Conservation (phyloP, 1,140 invertebrate genomes). For the Bombus fervidus region DNA sequence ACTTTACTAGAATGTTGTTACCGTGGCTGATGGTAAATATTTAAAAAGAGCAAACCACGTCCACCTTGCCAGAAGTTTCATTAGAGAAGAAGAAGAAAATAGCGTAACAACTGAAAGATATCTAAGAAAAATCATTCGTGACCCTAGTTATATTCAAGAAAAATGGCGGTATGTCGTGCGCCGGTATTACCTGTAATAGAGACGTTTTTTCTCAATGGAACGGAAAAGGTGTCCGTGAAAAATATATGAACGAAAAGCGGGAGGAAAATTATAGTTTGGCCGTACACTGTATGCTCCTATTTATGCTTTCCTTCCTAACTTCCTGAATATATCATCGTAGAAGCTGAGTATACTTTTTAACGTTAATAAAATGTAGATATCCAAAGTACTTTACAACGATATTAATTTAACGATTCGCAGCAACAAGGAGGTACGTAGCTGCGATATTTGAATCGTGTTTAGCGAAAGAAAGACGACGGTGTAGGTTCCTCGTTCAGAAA, state of each 20-base stretch:
- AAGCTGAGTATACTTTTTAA: not conserved
- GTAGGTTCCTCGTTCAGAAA: too few relatives aligned
- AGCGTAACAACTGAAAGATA: not conserved
- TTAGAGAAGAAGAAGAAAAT: not conserved
- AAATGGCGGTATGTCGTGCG: not conserved
- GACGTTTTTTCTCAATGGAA: constrained; percentile 10
- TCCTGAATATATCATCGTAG: not conserved
- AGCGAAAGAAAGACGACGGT: too few relatives aligned
- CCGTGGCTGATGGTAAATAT: not conserved
- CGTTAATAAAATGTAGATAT: not conserved
- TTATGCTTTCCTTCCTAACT: not conserved
- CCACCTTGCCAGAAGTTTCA: not conserved
- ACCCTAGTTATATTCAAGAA: not conserved
- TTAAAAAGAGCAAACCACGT: not conserved
- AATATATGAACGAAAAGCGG: not conserved
- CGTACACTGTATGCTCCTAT: not conserved
- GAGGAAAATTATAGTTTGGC: not conserved
- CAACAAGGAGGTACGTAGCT: too few relatives aligned
- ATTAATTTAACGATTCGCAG: too few relatives aligned
- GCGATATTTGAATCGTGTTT: too few relatives aligned
- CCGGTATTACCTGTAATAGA: constrained; percentile 25
- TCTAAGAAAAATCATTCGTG: not conserved
- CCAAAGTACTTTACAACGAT: not conserved
- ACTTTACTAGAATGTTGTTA: not conserved
- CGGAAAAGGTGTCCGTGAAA: not conserved